These are phyloP conservation scores for Furcula furcula DNA, from an alignment of 2,888 invertebrate genomes.

Conservation along the genomic window DNA sequence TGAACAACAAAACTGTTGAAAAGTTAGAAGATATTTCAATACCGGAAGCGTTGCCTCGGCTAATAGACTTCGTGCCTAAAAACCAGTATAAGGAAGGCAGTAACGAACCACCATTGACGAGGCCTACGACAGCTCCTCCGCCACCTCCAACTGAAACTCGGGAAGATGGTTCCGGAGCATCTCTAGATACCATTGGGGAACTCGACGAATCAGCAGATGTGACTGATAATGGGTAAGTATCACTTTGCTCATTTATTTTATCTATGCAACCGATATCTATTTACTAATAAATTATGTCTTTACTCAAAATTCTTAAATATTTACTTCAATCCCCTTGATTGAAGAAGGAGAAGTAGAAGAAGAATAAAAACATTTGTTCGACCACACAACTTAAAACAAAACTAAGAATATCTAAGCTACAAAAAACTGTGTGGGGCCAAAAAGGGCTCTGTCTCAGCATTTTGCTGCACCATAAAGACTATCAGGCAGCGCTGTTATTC, in stretches of 20 bases:
- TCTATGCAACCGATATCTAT: no score
- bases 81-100: slow-evolving; percentile 67
- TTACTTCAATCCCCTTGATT: no score
- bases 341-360: no score
- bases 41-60: slow-evolving; percentile 82
- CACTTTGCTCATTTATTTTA: slow-evolving; percentile 3
- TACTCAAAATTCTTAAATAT: no score
- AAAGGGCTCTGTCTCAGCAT: no score
- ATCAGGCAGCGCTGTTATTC: no score
- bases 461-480: no score
- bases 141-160: slow-evolving; percentile 67
- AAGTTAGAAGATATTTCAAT: slow-evolving; percentile 60
- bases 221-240: slow-evolving; percentile 68
- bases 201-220: slow-evolving; percentile 82
- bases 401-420: no score
- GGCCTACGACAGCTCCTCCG: slow-evolving; percentile 66
- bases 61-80: slow-evolving; percentile 88
- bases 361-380: no score
- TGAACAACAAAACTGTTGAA: slow-evolving; percentile 65
- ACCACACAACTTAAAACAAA: no score
- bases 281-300: no score
- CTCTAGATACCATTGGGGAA: slow-evolving; percentile 87
- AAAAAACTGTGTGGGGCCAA: no score
- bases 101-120: slow-evolving; percentile 45
- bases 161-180: slow-evolving; percentile 82